Evolutionary conservation across 2,888 invertebrate species (phyloP).

Genomic region (Andrena minutula): DNA sequence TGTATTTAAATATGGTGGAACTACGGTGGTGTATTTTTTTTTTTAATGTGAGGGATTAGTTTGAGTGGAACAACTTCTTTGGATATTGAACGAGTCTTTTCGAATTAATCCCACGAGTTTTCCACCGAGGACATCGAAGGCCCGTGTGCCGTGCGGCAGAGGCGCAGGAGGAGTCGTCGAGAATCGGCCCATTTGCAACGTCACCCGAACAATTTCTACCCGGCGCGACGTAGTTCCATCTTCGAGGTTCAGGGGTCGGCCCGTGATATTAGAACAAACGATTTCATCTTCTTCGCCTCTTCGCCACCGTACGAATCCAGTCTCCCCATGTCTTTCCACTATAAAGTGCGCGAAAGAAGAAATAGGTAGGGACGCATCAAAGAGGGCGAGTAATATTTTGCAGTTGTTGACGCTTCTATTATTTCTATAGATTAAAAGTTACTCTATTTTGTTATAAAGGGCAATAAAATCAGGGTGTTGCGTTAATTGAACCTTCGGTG

Average conservation of each 20-base stretch:
- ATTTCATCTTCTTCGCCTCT: constrained; percentile 64
- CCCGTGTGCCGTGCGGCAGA: constrained; percentile 25
- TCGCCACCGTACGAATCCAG: not conserved
- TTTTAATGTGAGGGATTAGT: no score
- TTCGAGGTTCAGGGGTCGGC: constrained; percentile 62
- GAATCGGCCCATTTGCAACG: constrained; percentile 67
- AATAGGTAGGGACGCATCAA: not conserved
- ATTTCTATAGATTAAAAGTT: no score
- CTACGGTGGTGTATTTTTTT: no score
- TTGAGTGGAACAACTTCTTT: no score
- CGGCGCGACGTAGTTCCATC: constrained; percentile 64
- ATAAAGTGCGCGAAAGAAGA: not conserved
- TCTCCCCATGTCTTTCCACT: not conserved
- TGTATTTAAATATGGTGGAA: no score
- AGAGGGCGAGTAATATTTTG: not conserved
- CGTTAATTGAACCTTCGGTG: no score
- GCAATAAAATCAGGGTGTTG: no score
- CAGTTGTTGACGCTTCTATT: no score
- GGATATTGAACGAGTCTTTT: no score
- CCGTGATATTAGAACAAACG: constrained; percentile 72
- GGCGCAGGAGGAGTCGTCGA: constrained; percentile 25
- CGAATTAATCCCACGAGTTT: not conserved
- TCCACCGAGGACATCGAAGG: not conserved
- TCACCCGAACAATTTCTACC: constrained; percentile 71
- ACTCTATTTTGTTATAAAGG: no score